These are phyloP conservation scores for Ophiothrix spiculata DNA, from an alignment of 35 echinoderm and acorn worm genomes.

Conservation along the genomic window DNA sequence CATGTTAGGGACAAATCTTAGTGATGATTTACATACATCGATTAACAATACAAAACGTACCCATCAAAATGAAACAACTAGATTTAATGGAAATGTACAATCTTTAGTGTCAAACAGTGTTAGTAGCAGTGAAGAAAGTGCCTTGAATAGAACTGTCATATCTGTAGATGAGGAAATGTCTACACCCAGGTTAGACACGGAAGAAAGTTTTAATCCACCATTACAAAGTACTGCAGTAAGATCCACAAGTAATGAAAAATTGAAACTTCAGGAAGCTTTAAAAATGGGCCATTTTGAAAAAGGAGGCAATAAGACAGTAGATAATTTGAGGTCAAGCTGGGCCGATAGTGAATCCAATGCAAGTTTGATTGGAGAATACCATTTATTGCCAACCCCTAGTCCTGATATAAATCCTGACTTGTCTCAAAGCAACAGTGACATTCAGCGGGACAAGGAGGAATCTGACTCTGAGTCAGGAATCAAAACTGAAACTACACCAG, in stretches of 20 bases:
- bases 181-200: neutral
- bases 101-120: neutral
- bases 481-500: too few relatives aligned
- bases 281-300: too few relatives aligned
- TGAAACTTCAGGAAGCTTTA: neutral
- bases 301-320: too few relatives aligned
- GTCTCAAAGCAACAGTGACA: too few relatives aligned
- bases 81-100: too few relatives aligned
- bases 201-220: neutral
- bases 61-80: neutral
- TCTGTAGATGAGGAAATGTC: slow-evolving; percentile 15
- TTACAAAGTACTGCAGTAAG: neutral
- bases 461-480: too few relatives aligned
- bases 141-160: slow-evolving; percentile 52
- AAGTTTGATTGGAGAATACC: slow-evolving; percentile 84
- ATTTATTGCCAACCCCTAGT: slow-evolving; percentile 61
- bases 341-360: slow-evolving; percentile 82
- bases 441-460: too few relatives aligned
- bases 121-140: slow-evolving; percentile 61
- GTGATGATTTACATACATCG: neutral
- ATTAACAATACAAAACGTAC: neutral
- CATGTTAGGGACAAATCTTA: neutral
- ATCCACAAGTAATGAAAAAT: neutral
- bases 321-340: slow-evolving; percentile 31
- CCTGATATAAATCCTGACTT: slow-evolving; percentile 8